Conservation (phyloP, 2,113 vertebrate species). For the Anguilla japonica region DNA sequence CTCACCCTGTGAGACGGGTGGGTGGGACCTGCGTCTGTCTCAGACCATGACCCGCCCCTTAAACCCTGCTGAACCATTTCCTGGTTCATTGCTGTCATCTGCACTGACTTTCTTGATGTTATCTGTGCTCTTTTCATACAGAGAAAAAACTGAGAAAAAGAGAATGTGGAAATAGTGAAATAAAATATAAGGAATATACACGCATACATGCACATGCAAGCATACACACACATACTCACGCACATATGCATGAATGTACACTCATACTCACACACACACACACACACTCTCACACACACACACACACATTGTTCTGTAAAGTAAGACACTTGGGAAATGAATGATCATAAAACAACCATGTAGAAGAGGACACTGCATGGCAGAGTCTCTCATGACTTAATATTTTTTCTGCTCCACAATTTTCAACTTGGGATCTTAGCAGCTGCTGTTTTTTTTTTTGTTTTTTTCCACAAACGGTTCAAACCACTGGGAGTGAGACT, state of each 20-base stretch:
- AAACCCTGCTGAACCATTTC: not conserved
- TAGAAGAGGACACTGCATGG: conserved; percentile 21
- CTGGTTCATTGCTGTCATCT: conserved; percentile 11
- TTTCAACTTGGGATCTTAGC: conserved; percentile 15
- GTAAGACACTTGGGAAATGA: not conserved
- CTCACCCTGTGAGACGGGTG: not conserved
- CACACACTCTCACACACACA: conserved; percentile 26
- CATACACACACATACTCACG: conserved; percentile 23
- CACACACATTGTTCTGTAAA: conserved; percentile 33
- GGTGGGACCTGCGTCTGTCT: not conserved
- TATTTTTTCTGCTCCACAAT: conserved; percentile 24
- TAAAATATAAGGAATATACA: conserved; percentile 35
- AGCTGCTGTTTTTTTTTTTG: not conserved
- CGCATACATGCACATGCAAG: conserved; percentile 42
- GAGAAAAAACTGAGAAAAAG: conserved; percentile 4
- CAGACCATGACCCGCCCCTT: not conserved
- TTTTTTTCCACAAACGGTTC: not conserved
- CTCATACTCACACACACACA: conserved; percentile 10
- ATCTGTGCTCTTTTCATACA: conserved; percentile 47
- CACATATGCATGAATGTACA: conserved; percentile 24
- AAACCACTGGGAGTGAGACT: conserved; percentile 15
- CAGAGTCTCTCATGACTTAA: conserved; percentile 5
- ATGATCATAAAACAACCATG: conserved; percentile 9
- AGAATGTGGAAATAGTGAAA: conserved; percentile 37
- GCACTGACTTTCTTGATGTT: conserved; percentile 58